Conservation (phyloP, 2,888 invertebrate species). For the Drosophila multiciliata region DNA sequence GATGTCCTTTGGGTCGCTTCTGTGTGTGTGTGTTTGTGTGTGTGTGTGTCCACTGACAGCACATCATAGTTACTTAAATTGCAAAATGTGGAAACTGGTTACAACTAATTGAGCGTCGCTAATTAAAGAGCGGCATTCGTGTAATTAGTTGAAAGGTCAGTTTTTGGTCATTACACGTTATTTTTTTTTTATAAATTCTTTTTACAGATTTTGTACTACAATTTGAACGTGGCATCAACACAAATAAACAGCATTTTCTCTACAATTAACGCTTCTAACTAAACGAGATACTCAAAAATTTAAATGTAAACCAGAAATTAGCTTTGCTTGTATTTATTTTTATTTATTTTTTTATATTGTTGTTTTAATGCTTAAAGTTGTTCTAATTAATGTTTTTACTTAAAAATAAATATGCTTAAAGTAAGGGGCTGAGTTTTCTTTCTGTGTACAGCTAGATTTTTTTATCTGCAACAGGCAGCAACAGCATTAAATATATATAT, state of each 20-base stretch:
- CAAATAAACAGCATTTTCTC: neutral
- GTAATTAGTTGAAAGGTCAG: slow-evolving; percentile 6
- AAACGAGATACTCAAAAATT: neutral
- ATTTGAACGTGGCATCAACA: neutral
- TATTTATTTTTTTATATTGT: neutral
- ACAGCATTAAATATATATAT: too few relatives aligned
- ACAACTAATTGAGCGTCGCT: slow-evolving; percentile 27
- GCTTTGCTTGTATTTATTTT: neutral
- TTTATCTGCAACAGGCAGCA: neutral
- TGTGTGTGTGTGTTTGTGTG: neutral
- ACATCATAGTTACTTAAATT: slow-evolving; percentile 29
- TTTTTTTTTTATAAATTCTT: neutral
- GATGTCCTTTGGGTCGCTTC: slow-evolving; percentile 3
- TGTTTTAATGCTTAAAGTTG: neutral
- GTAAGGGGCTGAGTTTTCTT: neutral
- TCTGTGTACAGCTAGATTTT: neutral
- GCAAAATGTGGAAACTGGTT: slow-evolving; percentile 6
- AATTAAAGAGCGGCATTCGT: slow-evolving; percentile 28
- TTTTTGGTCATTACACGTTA: slow-evolving; percentile 3
- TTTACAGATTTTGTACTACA: neutral
- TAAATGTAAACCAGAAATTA: neutral
- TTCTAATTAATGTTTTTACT: neutral
- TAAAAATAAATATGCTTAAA: neutral
- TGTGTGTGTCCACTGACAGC: slow-evolving; percentile 28
- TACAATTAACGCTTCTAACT: neutral